Evolutionary conservation across 2,888 invertebrate genomes (phyloP).

Genomic region (Caenorhabditis sp.): DNA sequence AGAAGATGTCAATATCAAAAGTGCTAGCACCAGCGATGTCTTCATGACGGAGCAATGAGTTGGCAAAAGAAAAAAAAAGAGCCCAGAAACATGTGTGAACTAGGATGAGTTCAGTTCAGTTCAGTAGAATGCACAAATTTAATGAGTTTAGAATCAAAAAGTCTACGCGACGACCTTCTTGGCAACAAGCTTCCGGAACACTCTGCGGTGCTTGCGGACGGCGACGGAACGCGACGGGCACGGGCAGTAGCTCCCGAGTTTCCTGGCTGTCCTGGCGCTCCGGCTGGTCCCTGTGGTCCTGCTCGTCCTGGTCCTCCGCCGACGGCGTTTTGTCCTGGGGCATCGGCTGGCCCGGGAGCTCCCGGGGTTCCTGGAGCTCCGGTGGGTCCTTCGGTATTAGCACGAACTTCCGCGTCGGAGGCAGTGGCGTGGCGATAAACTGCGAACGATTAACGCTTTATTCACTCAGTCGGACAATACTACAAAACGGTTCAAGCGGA

Average conservation of each 20-base stretch:
- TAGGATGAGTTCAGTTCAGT: too few species aligned
- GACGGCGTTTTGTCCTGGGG: conserved; percentile 43
- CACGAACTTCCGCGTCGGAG: neutral
- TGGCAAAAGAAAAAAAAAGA: too few species aligned
- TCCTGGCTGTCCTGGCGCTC: conserved; percentile 52
- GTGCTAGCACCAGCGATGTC: too few species aligned
- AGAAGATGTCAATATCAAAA: too few species aligned
- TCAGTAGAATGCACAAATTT: too few species aligned
- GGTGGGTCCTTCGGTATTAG: conserved; percentile 51
- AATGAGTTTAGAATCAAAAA: too few species aligned
- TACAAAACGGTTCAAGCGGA: too few species aligned
- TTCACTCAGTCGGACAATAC: neutral
- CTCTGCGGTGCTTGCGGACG: conserved; percentile 30
- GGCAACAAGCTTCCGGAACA: conserved; percentile 30
- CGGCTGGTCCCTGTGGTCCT: conserved; percentile 45
- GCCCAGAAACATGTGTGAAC: too few species aligned
- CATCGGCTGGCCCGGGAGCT: conserved; percentile 59
- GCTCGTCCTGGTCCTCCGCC: conserved; percentile 48
- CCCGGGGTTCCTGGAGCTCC: conserved; percentile 62
- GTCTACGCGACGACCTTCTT: neutral
- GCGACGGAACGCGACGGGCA: conserved; percentile 33
- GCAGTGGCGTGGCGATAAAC: neutral
- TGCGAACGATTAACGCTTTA: neutral
- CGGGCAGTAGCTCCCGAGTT: conserved; percentile 40
- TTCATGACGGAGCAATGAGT: too few species aligned